Evolutionary conservation across 2,113 vertebrate species (phyloP), one percentile per base, ranked within the genome.

Genomic region (Peromyscus leucopus): DNA sequence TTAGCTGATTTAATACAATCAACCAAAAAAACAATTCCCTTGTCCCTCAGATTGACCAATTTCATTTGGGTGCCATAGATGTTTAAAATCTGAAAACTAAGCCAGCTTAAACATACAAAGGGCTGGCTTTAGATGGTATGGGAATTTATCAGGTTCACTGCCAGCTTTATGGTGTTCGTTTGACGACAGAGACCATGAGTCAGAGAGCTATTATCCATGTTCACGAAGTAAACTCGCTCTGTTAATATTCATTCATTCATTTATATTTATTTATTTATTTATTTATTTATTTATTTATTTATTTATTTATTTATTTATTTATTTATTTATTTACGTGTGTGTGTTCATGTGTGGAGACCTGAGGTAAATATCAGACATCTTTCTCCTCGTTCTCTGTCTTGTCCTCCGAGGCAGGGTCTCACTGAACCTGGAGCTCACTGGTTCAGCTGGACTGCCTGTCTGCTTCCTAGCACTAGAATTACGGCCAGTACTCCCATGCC

Each of bases 61-160:
- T 87, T 39, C 57, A 59, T 72, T 93, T 74, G 57, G 90, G 78
- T 84, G 36, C 33, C 22, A 65, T 36, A 87, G 24, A 48, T 51
- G 16, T 75, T 94, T 92, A 93, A 90, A 95, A 93, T 92, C 36
- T 84, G 75, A 91, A 76, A 93, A 94, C 97, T 95, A 95, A 98
- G 80, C 2, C 17, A 97, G 72, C 7, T 26, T 67, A 94, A 89
- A 9, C 92, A 55, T 67, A 94, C 97, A 90, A 94, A 79, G 0
- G 31, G n/a, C 13, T 36, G 90, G 94, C 95, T 85, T 15, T 21
- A 42, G 46, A 86, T 2, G 21, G 59, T 6, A 57, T 89, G 92
- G 79, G 72, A 89, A 94, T 78, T 61, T 93, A 72, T 1, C 80
- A 94, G 97, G 96, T 72, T 46, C 24, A 31, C 2, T 79, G 15